These are phyloP conservation scores for Chrysolina oricalcia DNA, from an alignment of 2,888 invertebrate species.

Conservation along the genomic window DNA sequence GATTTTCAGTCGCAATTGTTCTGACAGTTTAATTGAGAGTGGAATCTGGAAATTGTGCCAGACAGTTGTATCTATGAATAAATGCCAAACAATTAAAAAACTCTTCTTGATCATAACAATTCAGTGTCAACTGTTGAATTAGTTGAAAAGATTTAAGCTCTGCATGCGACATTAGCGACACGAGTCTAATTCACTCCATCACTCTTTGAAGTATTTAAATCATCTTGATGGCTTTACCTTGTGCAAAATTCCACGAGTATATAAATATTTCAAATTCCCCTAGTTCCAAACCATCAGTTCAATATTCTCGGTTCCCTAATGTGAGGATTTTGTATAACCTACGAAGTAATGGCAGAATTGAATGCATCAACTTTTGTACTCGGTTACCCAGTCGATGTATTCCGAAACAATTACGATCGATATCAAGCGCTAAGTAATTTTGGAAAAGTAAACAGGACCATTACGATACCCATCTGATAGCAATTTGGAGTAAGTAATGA, in stretches of 20 bases:
- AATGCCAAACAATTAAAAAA: not conserved
- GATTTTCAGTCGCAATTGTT: constrained; percentile 7
- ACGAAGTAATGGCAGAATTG: not conserved
- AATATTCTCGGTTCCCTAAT: too few relatives aligned
- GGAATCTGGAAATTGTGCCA: constrained; percentile 4
- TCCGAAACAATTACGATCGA: constrained; percentile 19
- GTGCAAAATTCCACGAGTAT: too few relatives aligned
- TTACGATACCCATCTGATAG: constrained; percentile 40
- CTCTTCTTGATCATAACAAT: not conserved
- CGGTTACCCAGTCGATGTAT: constrained; percentile 1
- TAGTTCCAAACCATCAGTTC: too few relatives aligned
- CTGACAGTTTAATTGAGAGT: constrained; percentile 17
- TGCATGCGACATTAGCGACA: not conserved
- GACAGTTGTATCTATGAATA: constrained; percentile 1
- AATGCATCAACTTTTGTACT: not conserved
- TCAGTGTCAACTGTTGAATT: not conserved
- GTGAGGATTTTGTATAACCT: too few relatives aligned
- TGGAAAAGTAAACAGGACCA: constrained; percentile 50
- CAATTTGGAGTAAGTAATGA: constrained; percentile 64
- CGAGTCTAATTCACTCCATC: too few relatives aligned
- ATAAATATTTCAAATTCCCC: too few relatives aligned
- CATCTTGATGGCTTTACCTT: too few relatives aligned
- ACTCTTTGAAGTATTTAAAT: too few relatives aligned
- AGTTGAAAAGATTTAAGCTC: not conserved
- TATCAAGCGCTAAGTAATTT: constrained; percentile 47